These are phyloP conservation scores for Dynastes tityus DNA, from an alignment of 2,888 invertebrate genomes.

Conservation along the genomic window DNA sequence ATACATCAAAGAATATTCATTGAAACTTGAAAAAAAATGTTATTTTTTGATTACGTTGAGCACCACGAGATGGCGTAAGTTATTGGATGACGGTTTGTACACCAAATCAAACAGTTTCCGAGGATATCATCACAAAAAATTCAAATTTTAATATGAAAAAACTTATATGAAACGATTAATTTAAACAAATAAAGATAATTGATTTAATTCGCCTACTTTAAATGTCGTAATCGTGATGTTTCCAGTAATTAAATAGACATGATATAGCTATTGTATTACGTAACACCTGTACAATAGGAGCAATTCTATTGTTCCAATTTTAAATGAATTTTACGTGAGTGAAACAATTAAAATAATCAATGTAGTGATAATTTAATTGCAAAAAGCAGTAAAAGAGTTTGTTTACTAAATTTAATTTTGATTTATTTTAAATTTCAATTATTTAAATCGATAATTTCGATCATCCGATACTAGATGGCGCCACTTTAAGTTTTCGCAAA, in stretches of 20 bases:
- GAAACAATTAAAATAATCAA: not conserved
- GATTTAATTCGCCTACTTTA: too few relatives aligned
- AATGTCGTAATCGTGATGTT: too few relatives aligned
- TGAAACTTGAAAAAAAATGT: too few relatives aligned
- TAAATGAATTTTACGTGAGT: not conserved
- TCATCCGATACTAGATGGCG: not conserved
- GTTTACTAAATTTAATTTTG: too few relatives aligned
- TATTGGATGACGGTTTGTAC: constrained; percentile 46
- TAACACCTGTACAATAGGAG: too few relatives aligned
- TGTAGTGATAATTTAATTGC: not conserved
- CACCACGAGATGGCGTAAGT: constrained; percentile 51
- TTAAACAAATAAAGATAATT: too few relatives aligned
- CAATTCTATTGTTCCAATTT: too few relatives aligned
- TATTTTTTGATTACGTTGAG: not conserved
- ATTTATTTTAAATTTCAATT: not conserved
- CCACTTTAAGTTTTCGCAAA: not conserved
- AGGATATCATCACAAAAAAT: not conserved
- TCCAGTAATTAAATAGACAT: too few relatives aligned
- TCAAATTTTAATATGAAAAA: too few relatives aligned
- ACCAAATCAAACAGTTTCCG: not conserved
- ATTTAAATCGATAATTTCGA: not conserved
- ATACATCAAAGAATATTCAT: too few relatives aligned
- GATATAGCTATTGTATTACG: too few relatives aligned
- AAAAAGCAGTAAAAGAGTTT: not conserved
- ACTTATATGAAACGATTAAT: too few relatives aligned